A percentile compares a stretch with the other conserved stretches of the same genome.
These are phyloP conservation scores for Zenarchopterus dispar DNA, from an alignment of 2,797 vertebrate species.

Conservation along the genomic window DNA sequence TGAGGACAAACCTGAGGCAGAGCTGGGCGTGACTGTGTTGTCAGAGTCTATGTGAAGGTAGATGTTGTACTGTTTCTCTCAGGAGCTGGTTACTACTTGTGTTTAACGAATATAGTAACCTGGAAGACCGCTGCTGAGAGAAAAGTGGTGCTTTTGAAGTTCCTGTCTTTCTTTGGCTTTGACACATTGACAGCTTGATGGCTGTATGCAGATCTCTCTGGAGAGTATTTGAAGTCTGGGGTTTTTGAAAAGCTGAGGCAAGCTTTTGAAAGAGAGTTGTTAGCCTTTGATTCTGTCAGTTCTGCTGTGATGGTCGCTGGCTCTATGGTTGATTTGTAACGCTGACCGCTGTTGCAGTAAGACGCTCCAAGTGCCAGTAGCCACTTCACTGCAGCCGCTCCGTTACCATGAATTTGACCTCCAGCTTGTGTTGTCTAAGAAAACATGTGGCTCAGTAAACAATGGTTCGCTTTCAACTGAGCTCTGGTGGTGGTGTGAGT, in stretches of 20 bases:
- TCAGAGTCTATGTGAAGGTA: constrained; percentile 27
- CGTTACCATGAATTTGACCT: constrained; percentile 39
- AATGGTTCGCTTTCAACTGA: constrained; percentile 22
- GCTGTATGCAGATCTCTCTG: constrained; percentile 42
- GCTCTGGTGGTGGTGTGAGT: not conserved
- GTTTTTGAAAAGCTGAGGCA: constrained; percentile 46
- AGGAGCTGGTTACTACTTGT: constrained; percentile 49
- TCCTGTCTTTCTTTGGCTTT: constrained; percentile 23
- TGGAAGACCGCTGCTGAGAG: constrained; percentile 34
- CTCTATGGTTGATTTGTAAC: constrained; percentile 24
- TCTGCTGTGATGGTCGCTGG: constrained; percentile 33
- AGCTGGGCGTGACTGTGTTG: not conserved
- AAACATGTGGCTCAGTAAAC: constrained; percentile 46
- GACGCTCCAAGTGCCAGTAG: constrained; percentile 13
- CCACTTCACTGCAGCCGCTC: constrained; percentile 6
- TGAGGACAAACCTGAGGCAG: not conserved
- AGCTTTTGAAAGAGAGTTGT: constrained; percentile 46
- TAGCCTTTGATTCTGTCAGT: constrained; percentile 38
- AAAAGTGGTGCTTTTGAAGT: not conserved
- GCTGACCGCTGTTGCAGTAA: constrained; percentile 13
- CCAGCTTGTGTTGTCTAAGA: constrained; percentile 38
- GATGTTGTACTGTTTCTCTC: constrained; percentile 23
- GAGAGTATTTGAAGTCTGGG: constrained; percentile 35
- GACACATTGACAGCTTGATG: constrained; percentile 66
- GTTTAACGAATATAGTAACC: constrained; percentile 38